phyloP scores from a whole-genome alignment of 2,888 invertebrate species.

The Trimorus sp. region DNA sequence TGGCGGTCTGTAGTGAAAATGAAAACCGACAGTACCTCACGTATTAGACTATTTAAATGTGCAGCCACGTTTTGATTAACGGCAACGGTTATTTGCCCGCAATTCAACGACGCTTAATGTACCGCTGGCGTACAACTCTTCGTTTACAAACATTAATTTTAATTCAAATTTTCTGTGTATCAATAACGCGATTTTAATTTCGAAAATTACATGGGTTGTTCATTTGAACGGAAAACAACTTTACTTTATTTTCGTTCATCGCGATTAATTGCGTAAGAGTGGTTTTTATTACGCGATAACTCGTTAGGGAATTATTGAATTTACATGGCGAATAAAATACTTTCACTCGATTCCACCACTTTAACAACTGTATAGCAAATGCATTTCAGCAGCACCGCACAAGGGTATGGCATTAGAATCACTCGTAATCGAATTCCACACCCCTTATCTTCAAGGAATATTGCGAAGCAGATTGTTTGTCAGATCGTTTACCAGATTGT shows the following conservation, averaged over 20 bases:
- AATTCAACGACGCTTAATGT: background rate
- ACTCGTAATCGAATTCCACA: constrained; percentile 6
- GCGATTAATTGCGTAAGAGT: background rate
- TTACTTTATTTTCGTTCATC: background rate
- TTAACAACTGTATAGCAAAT: constrained; percentile 1
- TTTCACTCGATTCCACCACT: background rate
- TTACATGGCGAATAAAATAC: too few relatives aligned
- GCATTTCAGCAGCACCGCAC: background rate
- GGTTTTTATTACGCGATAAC: too few relatives aligned
- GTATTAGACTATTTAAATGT: constrained; percentile 7
- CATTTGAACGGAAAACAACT: background rate
- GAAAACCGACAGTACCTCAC: background rate
- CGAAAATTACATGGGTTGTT: background rate
- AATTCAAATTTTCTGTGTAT: background rate
- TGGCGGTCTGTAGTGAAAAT: background rate
- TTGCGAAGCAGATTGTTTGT: constrained; percentile 9
- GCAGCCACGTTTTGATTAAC: background rate
- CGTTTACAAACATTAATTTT: background rate
- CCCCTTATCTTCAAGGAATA: constrained; percentile 4
- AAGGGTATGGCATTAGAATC: constrained; percentile 11
- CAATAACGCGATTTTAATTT: background rate
- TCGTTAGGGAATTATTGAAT: too few relatives aligned
- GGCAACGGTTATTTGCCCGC: background rate
- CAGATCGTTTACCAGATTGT: constrained; percentile 7
- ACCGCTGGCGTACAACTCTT: background rate